Evolutionary conservation across 2,113 vertebrate species (phyloP), one percentile per base, ranked within the genome.

Genomic region (Micromys minutus): DNA sequence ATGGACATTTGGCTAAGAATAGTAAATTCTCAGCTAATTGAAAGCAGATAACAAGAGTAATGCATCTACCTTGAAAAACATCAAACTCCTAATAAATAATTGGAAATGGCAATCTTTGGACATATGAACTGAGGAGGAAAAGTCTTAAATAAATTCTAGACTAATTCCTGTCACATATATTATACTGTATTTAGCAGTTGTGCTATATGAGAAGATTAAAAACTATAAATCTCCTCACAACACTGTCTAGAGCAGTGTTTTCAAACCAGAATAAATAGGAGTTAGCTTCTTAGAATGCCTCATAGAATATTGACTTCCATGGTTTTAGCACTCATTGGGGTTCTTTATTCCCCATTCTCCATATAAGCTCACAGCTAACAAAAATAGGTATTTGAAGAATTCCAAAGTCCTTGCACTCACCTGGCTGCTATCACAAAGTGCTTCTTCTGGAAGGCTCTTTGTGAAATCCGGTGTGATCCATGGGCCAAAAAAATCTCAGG

Each of bases 21-120:
- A 98, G 97, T 98, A 98, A 98, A 98, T 98, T 98, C 98, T 98
- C 97, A 98, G 97, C 97, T 98, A 98, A 99, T 98, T 98, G 98
- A 98, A 99, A 99, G 98, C 98, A 99, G 98, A 99, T 98, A 98
- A 98, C 96, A 94, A 97, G 98, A 98, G 97, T 98, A 98, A 98
- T 98, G 97, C 97, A 97, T 97, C 98, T 96, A 98, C 98, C 98
- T 98, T 98, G 97, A 99, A 97, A 98, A 98, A 98, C 96, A 98
- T 97, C 97, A 97, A 95, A 98, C 98, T 98, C 95, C 91, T 98
- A 98, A 98, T 98, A 98, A 99, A 98, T 98, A 98, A 98, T 98
- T 98, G 97, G 92, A 98, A 96, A 98, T 94, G 93, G 94, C 96
- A 98, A 97, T 98, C 95, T 97, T 98, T 96, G 98, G 98, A 98